Conservation (phyloP, 2,113 vertebrate species). For the Chaenogobius annularis region DNA sequence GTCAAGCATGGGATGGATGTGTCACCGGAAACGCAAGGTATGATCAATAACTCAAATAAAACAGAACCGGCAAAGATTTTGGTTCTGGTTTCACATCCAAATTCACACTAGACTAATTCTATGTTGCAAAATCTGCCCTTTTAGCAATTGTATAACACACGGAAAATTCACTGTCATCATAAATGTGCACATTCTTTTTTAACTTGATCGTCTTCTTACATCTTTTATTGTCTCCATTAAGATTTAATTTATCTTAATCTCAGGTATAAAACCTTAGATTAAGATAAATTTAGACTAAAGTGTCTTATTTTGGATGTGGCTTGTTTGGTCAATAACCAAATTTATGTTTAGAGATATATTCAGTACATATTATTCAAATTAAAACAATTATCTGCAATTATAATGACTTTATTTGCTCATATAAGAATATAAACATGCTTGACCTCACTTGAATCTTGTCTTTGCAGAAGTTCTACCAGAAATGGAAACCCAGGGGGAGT, state of each 20-base stretch:
- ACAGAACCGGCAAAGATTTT: neutral
- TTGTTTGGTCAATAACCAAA: too few species aligned
- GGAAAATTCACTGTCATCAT: too few species aligned
- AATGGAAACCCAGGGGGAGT: constrained; percentile 87
- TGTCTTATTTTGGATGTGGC: too few species aligned
- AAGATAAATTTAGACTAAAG: neutral
- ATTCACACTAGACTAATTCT: neutral
- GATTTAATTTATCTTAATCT: neutral
- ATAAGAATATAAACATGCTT: neutral
- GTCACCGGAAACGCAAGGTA: constrained; percentile 94
- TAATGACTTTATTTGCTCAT: too few species aligned
- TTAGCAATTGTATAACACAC: too few species aligned
- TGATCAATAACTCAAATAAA: constrained; percentile 7
- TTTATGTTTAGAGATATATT: neutral
- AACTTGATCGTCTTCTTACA: too few species aligned
- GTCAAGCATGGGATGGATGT: constrained; percentile 97
- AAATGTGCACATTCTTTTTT: too few species aligned
- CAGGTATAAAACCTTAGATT: too few species aligned
- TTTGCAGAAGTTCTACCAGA: constrained; percentile 84
- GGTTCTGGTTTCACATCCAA: neutral
- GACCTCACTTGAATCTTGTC: neutral
- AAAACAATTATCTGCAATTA: too few species aligned
- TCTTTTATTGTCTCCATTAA: too few species aligned
- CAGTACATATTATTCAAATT: too few species aligned
- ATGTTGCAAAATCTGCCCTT: too few species aligned